Evolutionary conservation across 2,113 vertebrate genomes (phyloP).

Genomic region (Microcebus tavaratra): DNA sequence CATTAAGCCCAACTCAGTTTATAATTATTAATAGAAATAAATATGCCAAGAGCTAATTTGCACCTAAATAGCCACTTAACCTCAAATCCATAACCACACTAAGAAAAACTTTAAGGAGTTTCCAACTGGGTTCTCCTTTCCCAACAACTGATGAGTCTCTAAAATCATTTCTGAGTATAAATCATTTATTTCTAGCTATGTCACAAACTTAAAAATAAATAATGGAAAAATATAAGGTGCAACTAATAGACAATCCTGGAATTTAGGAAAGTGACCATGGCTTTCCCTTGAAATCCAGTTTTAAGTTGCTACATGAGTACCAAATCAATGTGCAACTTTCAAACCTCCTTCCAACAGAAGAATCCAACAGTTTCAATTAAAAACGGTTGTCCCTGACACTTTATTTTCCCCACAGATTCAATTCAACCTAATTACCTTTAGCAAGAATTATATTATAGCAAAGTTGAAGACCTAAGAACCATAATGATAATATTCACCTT

Average conservation of each 20-base stretch:
- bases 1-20: constrained; percentile 36
- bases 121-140: not conserved
- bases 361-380: not conserved
- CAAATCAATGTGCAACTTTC: constrained; percentile 11
- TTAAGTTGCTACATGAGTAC: constrained; percentile 12
- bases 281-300: not conserved
- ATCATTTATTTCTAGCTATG: not conserved
- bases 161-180: not conserved
- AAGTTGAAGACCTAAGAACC: not conserved
- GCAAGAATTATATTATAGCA: not conserved
- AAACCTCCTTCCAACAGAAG: constrained; percentile 12
- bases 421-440: not conserved
- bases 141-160: not conserved
- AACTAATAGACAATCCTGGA: not conserved
- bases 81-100: not conserved
- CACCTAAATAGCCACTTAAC: not conserved
- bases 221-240: not conserved
- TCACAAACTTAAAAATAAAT: constrained; percentile 15
- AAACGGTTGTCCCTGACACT: not conserved
- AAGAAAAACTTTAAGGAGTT: not conserved
- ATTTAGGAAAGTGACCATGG: not conserved
- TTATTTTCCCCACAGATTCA: not conserved
- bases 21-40: constrained; percentile 26
- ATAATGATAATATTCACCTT: not conserved
- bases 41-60: not conserved